Base-by-base conservation (phyloP, 2,797 vertebrate species). In the Cichlasoma orientale region DNA sequence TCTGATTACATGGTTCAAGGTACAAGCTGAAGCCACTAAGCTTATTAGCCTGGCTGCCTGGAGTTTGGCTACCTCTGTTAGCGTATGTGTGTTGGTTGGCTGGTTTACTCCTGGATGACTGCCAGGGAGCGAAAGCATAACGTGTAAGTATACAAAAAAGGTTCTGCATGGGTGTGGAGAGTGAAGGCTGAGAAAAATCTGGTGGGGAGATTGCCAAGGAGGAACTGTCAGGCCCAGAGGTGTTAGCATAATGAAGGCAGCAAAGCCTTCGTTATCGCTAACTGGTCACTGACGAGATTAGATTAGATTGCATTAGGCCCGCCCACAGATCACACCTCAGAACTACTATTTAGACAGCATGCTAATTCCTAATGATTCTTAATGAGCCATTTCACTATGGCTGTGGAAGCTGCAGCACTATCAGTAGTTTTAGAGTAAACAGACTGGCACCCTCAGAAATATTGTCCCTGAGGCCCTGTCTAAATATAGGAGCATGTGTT, bases 1-100 rank as follows among this genome's bases (percentile, higher is more conserved):
- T 83, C 75, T 88, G 82, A 88, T 85, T 82, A 89, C 77, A 88
- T 88, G 84, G 83, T 87, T 88, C 79, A 89, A 75, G 75, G 74
- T 83, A 82, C 31, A 66, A 86, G 74, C 68, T 74, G 63, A 55
- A 89, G 78, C 74, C 85, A 76, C 79, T 88, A 80, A 88, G 86
- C 86, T 89, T 82, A 91, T 89, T 88, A 88, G 79, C 55, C 74
- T 41, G 55, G 54, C 77, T 73, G 72, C 44, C 61, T 83, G 75
- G 61, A 70, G 75, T 84, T 72, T 78, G 68, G 44, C 56, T 63
- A 52, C 41, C 11, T 74, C 36, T 75, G 69, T 78, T 56, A 68
- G 41, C 36, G 18, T 79, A 38, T 72, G 58, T 75, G 72, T 63
- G 61, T 72, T 47, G 61, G 69, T 61, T 23, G 54, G 63, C 66